Conservation (phyloP, 2,888 invertebrate genomes). For the Parnassius glacialis region DNA sequence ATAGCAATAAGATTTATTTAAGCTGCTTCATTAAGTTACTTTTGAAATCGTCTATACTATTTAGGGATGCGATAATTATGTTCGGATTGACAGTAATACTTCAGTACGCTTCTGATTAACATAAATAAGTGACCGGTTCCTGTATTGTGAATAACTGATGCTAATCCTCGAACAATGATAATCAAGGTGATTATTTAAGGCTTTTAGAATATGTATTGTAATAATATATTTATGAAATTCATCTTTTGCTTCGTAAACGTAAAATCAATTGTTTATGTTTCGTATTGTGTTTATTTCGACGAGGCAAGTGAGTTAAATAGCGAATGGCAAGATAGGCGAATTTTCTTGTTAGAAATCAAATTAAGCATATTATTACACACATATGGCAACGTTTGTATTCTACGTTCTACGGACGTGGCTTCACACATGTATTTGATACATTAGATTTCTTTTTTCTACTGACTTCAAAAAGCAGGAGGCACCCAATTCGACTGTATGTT, state of each 20-base stretch:
- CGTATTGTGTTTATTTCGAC: too few species aligned
- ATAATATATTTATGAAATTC: constrained; percentile 16
- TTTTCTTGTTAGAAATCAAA: too few species aligned
- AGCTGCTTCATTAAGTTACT: constrained; percentile 1
- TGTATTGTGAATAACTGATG: constrained; percentile 20
- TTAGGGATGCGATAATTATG: constrained; percentile 22
- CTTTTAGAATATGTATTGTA: constrained; percentile 15
- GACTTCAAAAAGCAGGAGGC: too few species aligned
- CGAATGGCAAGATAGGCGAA: too few species aligned
- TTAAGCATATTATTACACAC: too few species aligned
- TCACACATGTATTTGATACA: too few species aligned
- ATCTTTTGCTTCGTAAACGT: constrained; percentile 11
- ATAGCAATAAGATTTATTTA: neutral
- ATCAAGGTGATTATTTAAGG: constrained; percentile 20
- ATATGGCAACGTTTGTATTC: too few species aligned
- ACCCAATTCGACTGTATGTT: too few species aligned
- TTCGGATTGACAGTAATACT: constrained; percentile 26
- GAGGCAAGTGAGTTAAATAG: too few species aligned
- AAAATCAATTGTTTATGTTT: neutral
- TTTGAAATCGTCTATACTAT: constrained; percentile 8
- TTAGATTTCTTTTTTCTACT: too few species aligned
- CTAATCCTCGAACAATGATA: constrained; percentile 23
- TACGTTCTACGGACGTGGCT: too few species aligned
- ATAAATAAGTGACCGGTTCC: constrained; percentile 23
- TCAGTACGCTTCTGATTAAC: constrained; percentile 22